Percentiles rank a stretch among this genome's conserved stretches.
Conservation (phyloP, 2,888 invertebrate species). For the Catocala sponsa region DNA sequence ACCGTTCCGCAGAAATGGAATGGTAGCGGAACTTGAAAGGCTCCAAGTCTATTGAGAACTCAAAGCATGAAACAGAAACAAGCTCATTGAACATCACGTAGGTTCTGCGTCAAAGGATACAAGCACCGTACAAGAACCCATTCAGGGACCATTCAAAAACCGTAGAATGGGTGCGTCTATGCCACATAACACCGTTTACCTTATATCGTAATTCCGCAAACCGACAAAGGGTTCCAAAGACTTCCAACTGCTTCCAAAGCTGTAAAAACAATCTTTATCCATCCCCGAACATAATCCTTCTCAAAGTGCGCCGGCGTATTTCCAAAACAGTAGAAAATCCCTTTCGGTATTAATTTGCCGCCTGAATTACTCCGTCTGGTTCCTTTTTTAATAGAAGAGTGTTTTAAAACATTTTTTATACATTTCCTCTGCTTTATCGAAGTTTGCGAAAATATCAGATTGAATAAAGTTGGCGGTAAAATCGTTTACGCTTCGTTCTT, state of each 20-base stretch:
- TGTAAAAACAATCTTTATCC: slow-evolving; percentile 84
- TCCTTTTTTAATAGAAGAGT: slow-evolving; percentile 64
- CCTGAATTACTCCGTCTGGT: slow-evolving; percentile 74
- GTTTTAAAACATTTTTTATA: slow-evolving; percentile 72
- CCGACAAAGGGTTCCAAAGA: slow-evolving; percentile 80
- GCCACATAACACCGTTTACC: slow-evolving; percentile 61
- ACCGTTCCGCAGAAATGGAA: slow-evolving; percentile 25
- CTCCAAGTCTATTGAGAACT: slow-evolving; percentile 69
- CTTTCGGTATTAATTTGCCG: slow-evolving; percentile 85
- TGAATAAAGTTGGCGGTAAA: slow-evolving; percentile 40
- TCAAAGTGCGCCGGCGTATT: slow-evolving; percentile 82
- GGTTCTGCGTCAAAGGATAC: slow-evolving; percentile 70
- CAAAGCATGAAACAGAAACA: slow-evolving; percentile 82
- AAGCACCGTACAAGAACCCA: slow-evolving; percentile 69
- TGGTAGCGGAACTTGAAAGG: slow-evolving; percentile 48
- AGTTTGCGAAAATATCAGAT: slow-evolving; percentile 39
- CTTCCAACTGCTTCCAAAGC: slow-evolving; percentile 59
- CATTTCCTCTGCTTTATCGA: slow-evolving; percentile 54
- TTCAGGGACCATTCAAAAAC: slow-evolving; percentile 70
- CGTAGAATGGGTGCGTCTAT: slow-evolving; percentile 72
- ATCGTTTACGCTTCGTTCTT: slow-evolving; percentile 32
- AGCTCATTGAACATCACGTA: slow-evolving; percentile 79
- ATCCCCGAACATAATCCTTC: slow-evolving; percentile 79
- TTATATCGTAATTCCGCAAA: slow-evolving; percentile 72
- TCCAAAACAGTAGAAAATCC: slow-evolving; percentile 86